These are phyloP conservation scores for Rhinichthys klamathensis DNA, from an alignment of 2,113 vertebrate species.

Conservation along the genomic window DNA sequence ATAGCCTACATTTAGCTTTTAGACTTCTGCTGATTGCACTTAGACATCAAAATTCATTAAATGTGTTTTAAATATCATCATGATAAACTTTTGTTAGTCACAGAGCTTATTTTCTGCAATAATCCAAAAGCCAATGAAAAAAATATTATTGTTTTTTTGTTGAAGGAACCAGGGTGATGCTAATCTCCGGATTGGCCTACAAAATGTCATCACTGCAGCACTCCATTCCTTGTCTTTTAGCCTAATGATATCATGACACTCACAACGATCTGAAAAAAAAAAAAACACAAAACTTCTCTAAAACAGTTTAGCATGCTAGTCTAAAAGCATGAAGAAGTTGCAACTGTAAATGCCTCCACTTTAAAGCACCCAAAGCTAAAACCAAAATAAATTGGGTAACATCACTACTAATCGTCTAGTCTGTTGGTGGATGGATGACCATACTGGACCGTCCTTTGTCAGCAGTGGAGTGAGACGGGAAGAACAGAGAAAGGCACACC, in stretches of 20 bases:
- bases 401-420: background rate
- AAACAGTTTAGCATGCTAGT: background rate
- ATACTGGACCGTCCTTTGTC: background rate
- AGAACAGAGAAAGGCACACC: background rate
- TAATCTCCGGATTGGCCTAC: background rate
- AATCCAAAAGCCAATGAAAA: background rate
- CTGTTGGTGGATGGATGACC: background rate
- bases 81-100: background rate
- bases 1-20: background rate
- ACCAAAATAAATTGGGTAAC: background rate
- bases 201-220: too few species aligned
- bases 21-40: background rate
- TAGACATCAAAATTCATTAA: background rate
- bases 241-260: background rate
- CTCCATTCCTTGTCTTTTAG: background rate
- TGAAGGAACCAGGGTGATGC: background rate
- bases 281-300: background rate
- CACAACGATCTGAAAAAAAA: too few species aligned
- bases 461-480: constrained; percentile 8
- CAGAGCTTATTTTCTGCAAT: background rate
- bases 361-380: background rate
- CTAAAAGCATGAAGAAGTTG: background rate
- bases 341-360: background rate
- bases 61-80: background rate
- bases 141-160: background rate